phyloP scores from a whole-genome alignment of 2,797 vertebrate genomes.

The Ptychadena robeensis region DNA sequence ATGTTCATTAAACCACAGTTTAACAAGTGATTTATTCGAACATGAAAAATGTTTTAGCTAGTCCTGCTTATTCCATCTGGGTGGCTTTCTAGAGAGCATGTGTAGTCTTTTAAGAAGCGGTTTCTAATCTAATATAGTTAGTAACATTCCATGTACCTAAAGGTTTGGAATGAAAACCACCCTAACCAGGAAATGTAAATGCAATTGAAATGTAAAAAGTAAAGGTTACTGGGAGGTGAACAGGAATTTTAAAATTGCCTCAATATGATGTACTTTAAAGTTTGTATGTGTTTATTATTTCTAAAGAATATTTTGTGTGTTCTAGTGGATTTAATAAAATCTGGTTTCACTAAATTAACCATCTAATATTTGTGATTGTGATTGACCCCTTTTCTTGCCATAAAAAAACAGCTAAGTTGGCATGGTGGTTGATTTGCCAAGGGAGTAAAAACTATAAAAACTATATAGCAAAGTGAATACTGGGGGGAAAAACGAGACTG shows the following conservation, averaged over 20 bases:
- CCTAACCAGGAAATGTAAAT: conserved; percentile 27
- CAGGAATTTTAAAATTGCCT: not conserved
- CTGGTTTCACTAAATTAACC: too few species aligned
- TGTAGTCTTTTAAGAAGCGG: conserved; percentile 31
- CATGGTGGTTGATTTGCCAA: too few species aligned
- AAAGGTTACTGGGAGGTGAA: conserved; percentile 45
- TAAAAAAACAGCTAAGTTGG: too few species aligned
- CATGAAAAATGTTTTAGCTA: conserved; percentile 47
- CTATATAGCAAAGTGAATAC: too few species aligned
- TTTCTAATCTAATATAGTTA: conserved; percentile 54
- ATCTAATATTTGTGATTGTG: too few species aligned
- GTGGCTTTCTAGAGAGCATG: conserved; percentile 47
- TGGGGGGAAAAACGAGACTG: too few species aligned
- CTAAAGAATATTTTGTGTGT: too few species aligned
- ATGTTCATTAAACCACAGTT: conserved; percentile 54
- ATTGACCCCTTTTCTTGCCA: too few species aligned
- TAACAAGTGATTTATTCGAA: conserved; percentile 57
- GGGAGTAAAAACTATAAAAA: too few species aligned
- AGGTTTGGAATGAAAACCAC: conserved; percentile 20
- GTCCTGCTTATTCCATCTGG: conserved; percentile 38
- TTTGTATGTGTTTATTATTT: too few species aligned
- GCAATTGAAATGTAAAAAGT: not conserved
- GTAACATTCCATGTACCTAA: conserved; percentile 29
- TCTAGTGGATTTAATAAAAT: too few species aligned
- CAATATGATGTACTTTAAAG: too few species aligned